A percentile compares a stretch with the other conserved stretches of the same genome.
Conservation (phyloP, 2,113 vertebrate species). For the Ciconia boyciana region DNA sequence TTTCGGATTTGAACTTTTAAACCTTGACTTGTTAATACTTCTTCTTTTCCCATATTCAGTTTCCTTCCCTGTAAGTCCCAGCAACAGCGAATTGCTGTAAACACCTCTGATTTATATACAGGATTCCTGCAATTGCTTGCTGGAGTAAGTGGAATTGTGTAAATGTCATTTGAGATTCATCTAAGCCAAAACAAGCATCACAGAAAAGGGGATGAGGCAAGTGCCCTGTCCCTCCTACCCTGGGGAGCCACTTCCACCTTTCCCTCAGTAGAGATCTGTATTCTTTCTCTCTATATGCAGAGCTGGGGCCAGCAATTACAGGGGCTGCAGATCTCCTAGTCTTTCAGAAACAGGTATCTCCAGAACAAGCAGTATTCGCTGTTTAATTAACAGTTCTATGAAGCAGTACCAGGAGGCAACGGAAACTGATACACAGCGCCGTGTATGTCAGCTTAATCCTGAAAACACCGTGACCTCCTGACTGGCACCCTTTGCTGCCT, state of each 20-base stretch:
- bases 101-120: accelerated
- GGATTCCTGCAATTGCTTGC: neutral
- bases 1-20: neutral
- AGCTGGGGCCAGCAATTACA: neutral
- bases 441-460: accelerated
- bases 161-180: neutral
- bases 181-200: accelerated
- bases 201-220: neutral
- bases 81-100: neutral
- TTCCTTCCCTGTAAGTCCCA: neutral
- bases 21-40: neutral
- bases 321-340: neutral
- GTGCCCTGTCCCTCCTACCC: accelerated
- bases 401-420: neutral
- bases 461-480: accelerated
- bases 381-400: accelerated
- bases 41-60: neutral
- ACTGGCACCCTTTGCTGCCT: accelerated
- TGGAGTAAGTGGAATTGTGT: neutral
- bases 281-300: accelerated
- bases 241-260: accelerated
- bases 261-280: neutral
- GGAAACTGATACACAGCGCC: accelerated
- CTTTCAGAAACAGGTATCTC: accelerated
- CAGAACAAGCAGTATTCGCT: accelerated